Evolutionary conservation across 2,888 invertebrate species (phyloP).

Genomic region (Dendrolimus houi): DNA sequence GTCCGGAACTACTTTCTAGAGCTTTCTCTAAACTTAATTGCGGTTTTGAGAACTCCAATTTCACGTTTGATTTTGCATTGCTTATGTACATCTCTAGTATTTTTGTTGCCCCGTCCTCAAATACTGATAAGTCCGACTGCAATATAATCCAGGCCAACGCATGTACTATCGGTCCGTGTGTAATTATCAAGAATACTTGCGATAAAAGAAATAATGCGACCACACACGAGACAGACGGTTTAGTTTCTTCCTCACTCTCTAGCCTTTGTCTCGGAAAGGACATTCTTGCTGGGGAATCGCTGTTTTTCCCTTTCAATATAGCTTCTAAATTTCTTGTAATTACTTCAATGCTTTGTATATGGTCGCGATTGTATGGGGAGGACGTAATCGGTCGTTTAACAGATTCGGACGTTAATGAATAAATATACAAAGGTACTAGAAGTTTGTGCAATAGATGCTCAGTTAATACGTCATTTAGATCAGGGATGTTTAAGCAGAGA

Average conservation of each 20-base stretch:
- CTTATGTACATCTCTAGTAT: conserved; percentile 80
- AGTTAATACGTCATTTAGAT: conserved; percentile 94
- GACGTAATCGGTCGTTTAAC: conserved; percentile 34
- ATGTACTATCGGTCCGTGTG: conserved; percentile 92
- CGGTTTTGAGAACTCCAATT: conserved; percentile 82
- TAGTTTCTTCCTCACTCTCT: conserved; percentile 73
- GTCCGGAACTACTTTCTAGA: conserved; percentile 67
- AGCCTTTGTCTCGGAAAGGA: conserved; percentile 48
- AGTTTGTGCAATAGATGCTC: conserved; percentile 96
- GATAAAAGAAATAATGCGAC: conserved; percentile 94
- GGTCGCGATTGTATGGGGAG: conserved; percentile 60
- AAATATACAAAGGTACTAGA: conserved; percentile 94
- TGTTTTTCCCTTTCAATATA: conserved; percentile 76
- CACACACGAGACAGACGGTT: conserved; percentile 90
- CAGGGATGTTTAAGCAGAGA: conserved; percentile 91
- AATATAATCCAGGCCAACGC: conserved; percentile 93
- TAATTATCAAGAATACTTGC: conserved; percentile 96
- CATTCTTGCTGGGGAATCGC: conserved; percentile 63
- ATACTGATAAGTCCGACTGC: conserved; percentile 85
- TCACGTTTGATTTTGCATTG: conserved; percentile 71
- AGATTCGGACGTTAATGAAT: conserved; percentile 82
- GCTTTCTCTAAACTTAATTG: conserved; percentile 86
- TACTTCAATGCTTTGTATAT: conserved; percentile 73
- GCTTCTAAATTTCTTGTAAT: conserved; percentile 80
- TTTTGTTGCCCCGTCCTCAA: conserved; percentile 81